Conservation (phyloP, 2,797 vertebrate species). For the Coreius guichenoti region DNA sequence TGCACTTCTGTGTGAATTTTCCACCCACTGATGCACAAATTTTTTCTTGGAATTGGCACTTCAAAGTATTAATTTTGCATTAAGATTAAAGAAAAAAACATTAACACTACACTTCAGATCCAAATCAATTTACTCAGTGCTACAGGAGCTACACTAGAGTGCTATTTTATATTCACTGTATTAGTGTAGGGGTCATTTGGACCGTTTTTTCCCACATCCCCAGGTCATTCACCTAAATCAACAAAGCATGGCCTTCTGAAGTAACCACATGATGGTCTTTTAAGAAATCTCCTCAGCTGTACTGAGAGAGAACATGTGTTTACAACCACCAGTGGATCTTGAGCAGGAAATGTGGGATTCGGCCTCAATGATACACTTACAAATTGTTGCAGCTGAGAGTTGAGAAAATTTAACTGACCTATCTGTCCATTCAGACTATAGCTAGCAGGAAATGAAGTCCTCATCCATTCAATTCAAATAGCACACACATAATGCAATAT, state of each 20-base stretch:
- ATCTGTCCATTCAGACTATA: not conserved
- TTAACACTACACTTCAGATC: not conserved
- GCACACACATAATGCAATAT: not conserved
- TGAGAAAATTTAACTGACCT: constrained; percentile 16
- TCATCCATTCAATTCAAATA: not conserved
- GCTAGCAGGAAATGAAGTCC: not conserved
- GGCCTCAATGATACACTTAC: constrained; percentile 22
- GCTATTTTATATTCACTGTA: not conserved
- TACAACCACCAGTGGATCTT: constrained; percentile 25
- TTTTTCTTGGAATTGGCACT: too few relatives aligned
- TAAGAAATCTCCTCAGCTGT: constrained; percentile 42
- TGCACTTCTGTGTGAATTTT: not conserved
- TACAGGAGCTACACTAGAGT: not conserved
- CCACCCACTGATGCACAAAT: not conserved
- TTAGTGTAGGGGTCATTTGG: not conserved
- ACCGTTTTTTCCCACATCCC: constrained; percentile 5
- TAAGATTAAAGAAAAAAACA: not conserved
- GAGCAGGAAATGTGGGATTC: constrained; percentile 51
- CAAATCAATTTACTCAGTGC: not conserved
- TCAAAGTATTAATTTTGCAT: not conserved
- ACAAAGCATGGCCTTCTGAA: constrained; percentile 21
- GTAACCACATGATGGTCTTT: constrained; percentile 47
- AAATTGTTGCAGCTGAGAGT: constrained; percentile 7
- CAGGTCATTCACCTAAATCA: constrained; percentile 37
- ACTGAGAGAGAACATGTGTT: constrained; percentile 38